Percentiles rank a stretch among this genome's conserved stretches.
These are phyloP conservation scores for Clarias macrocephalus DNA, from an alignment of 2,113 vertebrate species.

Conservation along the genomic window DNA sequence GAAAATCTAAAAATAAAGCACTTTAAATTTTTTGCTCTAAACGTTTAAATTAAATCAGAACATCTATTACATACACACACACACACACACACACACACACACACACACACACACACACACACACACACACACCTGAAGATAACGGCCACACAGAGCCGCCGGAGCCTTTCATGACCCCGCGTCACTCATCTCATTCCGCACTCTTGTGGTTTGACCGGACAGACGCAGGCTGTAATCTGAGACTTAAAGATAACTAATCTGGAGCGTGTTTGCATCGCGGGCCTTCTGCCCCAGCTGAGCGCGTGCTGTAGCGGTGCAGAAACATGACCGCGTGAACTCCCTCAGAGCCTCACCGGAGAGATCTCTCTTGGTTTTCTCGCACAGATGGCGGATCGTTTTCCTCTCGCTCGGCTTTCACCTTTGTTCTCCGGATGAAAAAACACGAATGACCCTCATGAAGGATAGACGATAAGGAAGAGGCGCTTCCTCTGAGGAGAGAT, in stretches of 20 bases:
- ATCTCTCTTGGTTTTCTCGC: neutral
- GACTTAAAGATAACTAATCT: neutral
- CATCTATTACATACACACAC: neutral
- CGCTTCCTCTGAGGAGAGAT: too few species aligned
- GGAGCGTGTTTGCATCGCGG: neutral
- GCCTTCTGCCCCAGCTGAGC: neutral
- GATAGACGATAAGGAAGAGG: neutral
- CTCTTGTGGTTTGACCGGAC: neutral
- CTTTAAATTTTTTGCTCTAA: neutral
- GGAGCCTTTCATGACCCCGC: neutral
- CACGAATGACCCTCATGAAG: neutral
- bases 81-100: too few species aligned
- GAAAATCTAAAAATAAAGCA: neutral
- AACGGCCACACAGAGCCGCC: neutral
- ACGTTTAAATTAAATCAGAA: neutral
- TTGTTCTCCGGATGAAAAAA: neutral
- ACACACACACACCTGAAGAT: neutral
- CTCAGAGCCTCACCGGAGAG: neutral
- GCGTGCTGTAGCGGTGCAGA: neutral
- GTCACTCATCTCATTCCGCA: neutral
- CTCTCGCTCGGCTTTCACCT: neutral
- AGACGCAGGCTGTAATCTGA: neutral
- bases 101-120: neutral
- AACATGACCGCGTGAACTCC: slow-evolving; percentile 1
- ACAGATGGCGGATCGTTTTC: neutral